A percentile compares a stretch with the other conserved stretches of the same genome.
phyloP scores from a whole-genome alignment of 1,140 invertebrate species.

The Mactra quadrangularis region DNA sequence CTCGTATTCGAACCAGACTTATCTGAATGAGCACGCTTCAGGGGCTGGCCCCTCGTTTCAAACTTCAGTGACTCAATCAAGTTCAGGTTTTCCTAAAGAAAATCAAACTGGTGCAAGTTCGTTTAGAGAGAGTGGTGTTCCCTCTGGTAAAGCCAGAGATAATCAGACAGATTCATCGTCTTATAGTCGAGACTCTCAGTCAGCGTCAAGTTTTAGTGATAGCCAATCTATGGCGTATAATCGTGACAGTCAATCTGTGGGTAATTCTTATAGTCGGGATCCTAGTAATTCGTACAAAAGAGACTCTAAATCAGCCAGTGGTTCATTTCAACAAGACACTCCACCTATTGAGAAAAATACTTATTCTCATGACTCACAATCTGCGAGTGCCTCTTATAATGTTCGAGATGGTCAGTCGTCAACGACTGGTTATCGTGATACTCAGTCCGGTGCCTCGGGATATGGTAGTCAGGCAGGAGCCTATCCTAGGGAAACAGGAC shows the following conservation, averaged over 20 bases:
- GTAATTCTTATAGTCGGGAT: constrained; percentile 57
- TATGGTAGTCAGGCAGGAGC: constrained; percentile 66
- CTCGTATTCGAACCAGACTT: constrained; percentile 47
- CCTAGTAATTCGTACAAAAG: constrained; percentile 66
- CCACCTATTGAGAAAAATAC: constrained; percentile 16
- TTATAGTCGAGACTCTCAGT: constrained; percentile 51
- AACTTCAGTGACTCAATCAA: constrained; percentile 52
- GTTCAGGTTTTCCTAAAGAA: constrained; percentile 52
- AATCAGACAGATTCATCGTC: constrained; percentile 22
- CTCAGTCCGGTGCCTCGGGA: constrained; percentile 56
- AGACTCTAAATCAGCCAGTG: constrained; percentile 65
- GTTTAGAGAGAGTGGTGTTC: constrained; percentile 49
- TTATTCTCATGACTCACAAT: constrained; percentile 62
- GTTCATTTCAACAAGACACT: constrained; percentile 42
- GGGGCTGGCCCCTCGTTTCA: constrained; percentile 56
- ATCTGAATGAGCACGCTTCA: constrained; percentile 44
- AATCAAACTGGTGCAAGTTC: constrained; percentile 61
- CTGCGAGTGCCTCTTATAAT: constrained; percentile 67
- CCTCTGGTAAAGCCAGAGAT: constrained; percentile 51
- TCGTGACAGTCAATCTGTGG: constrained; percentile 67
- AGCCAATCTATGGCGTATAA: constrained; percentile 63
- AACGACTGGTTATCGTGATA: constrained; percentile 64
- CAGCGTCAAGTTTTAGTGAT: constrained; percentile 70
- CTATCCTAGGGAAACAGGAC: constrained; percentile 67
- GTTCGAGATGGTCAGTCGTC: constrained; percentile 45